Evolutionary conservation across 2,797 vertebrate species (phyloP), one percentile per base, ranked within the genome.

Genomic region (Tauraco hartlaubi): DNA sequence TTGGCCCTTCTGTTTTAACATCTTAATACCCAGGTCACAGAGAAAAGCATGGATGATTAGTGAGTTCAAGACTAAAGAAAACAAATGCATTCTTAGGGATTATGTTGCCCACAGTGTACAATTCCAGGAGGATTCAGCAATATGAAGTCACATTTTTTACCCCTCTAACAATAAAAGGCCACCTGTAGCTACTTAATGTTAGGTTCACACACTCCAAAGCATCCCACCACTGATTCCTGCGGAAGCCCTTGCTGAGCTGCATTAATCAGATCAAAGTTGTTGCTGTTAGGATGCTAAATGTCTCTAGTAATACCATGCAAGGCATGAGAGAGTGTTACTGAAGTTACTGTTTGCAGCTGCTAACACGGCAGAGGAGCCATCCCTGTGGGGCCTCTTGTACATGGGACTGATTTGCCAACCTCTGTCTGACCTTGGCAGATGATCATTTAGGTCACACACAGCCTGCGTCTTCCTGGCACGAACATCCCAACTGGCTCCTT

Each of bases 191-290:
- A 12, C 33, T 75, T 61, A 77, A 82, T 35, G 63, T 41, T 29
- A 73, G 13, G 7, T 55, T 92, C 26, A 84, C 44, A 84, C 3
- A 21, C 69, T 92, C 66, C 56, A 74, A 90, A 89, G 69, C 72
- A 62, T 20, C 33, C 76, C 15, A 2, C 3, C 55, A 59, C 75
- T 9, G 39, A 73, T 46, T 88, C 77, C 58, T 52, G 29, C n/a
- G 41, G 85, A 80, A 91, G 62, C 9, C 9, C 73, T 88, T 64
- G 67, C 86, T 80, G 82, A 37, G 67, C 33, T 75, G 15, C 66
- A 81, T 77, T 88, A 73, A 88, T 88, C 85, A 93, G 69, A 92
- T 77, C 83, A 94, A 91, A 90, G 66, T 25, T 83, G 66, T 29
- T 63, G 39, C 39, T 41, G 25, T 85, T 69, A 12, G 33, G 81